Evolutionary conservation across 1,140 invertebrate genomes (phyloP), one percentile per base, ranked within the genome.

Genomic region (Aradophagus sp.): DNA sequence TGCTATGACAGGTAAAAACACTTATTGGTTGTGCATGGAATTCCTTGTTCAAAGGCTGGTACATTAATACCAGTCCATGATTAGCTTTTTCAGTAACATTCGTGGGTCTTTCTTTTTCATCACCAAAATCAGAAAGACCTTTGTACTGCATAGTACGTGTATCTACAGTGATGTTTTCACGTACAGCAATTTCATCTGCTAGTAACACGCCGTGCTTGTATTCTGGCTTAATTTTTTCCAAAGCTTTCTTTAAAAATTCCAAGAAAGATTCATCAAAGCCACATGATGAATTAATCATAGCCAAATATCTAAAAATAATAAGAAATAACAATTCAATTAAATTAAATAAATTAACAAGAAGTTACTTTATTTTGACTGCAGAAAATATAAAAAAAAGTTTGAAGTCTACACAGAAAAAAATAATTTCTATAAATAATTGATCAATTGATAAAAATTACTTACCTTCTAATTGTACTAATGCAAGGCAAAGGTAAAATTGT

Each of bases 401-500:
- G 20, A 5, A 23, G 8, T 5, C 8, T 23, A 5, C 8, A 23
- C 20, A 23, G 8, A 23, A 23, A 5, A 5, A 8, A 23, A 23
- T 23, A 23, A 4, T 23, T 23, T 8, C 4, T 23, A 23, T 23
- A 5, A 5, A 5, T 23, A 23, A 23, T 23, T 8, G 8, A 5
- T 23, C 20, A 23, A n/a, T n/a, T n/a, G n/a, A n/a, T n/a, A n/a
- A n/a, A n/a, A 29, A 34, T 19, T 11, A 23, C 5, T 16, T 38
- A 63, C 36, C 41, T 61, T 38, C 31, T 42, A 6, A 69, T 29
- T 16, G 67, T 65, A 7, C 59, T 52, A 8, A 27, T 11, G 15
- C 20, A 42, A 1, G 59, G 67, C 11, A 68, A 26, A 14, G 39
- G 55, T 10, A 68, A 15, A 17, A 61, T 45, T 11, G 61, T 59